These are phyloP conservation scores for Melitaea athalia DNA, from an alignment of 2,888 invertebrate species.

Conservation along the genomic window DNA sequence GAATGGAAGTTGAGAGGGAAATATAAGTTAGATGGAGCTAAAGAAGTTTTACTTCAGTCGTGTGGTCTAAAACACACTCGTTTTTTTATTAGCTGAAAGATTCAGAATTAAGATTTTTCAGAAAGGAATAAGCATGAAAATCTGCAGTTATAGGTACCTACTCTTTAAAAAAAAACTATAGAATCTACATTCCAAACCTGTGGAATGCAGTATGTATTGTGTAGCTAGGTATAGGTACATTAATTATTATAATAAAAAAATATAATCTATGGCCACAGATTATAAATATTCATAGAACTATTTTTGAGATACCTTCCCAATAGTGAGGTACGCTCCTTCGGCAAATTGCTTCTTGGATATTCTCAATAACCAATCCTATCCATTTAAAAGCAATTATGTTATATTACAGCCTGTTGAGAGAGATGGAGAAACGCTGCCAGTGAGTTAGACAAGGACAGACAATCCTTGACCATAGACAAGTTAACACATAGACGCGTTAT, in stretches of 20 bases:
- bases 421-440: conserved; percentile 47
- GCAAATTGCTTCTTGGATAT: conserved; percentile 67
- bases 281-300: conserved; percentile 69
- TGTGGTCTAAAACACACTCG: too few relatives aligned
- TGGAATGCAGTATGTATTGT: too few relatives aligned
- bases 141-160: too few relatives aligned
- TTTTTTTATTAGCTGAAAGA: too few relatives aligned
- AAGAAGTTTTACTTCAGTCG: too few relatives aligned
- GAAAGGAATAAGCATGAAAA: too few relatives aligned
- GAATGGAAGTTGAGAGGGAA: too few relatives aligned
- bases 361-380: conserved; percentile 77
- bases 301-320: conserved; percentile 60
- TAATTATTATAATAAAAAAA: background rate
- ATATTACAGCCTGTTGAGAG: conserved; percentile 66
- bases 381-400: conserved; percentile 81
- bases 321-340: conserved; percentile 58
- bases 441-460: conserved; percentile 54
- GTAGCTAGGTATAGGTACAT: too few relatives aligned
- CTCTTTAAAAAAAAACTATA: too few relatives aligned
- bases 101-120: too few relatives aligned
- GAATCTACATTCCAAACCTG: too few relatives aligned
- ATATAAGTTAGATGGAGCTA: too few relatives aligned
- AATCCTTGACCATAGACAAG: conserved; percentile 54
- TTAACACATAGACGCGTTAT: conserved; percentile 24
- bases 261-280: background rate